A percentile compares a stretch with the other conserved stretches of the same genome.
Evolutionary conservation across 2,888 invertebrate species (phyloP).

Genomic region (Yponomeuta malinellus): DNA sequence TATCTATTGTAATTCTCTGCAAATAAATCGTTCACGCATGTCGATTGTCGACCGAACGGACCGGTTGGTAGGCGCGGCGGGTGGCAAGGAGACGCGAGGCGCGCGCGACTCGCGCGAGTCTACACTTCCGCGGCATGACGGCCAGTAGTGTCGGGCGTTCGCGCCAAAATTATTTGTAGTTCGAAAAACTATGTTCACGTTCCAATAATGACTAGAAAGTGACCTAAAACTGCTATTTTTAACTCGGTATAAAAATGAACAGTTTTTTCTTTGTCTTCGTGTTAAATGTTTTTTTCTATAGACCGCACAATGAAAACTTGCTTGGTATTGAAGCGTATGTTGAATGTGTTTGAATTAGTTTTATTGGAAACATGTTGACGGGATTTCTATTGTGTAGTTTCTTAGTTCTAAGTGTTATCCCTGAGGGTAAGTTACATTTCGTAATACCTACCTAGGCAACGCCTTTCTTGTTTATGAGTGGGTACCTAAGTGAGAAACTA

Average conservation of each 20-base stretch:
- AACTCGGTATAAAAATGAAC: constrained; percentile 38
- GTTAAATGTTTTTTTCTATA: constrained; percentile 34
- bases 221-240: constrained; percentile 31
- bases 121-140: constrained; percentile 38
- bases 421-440: constrained; percentile 2
- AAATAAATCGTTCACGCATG: neutral
- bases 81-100: neutral
- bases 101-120: constrained; percentile 27
- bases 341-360: constrained; percentile 48
- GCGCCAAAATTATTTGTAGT: constrained; percentile 45
- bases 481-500: neutral
- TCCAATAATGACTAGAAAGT: constrained; percentile 26
- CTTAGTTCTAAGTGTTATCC: constrained; percentile 3
- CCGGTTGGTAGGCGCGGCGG: neutral
- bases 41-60: neutral
- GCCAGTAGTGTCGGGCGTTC: constrained; percentile 36
- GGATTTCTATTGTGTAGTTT: constrained; percentile 29
- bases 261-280: constrained; percentile 28
- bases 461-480: neutral
- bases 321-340: constrained; percentile 48
- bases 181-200: constrained; percentile 18
- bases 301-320: constrained; percentile 60
- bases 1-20: neutral
- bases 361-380: constrained; percentile 62
- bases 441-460: neutral